Base-by-base conservation (phyloP, 2,888 invertebrate genomes). In the Papilio protenor region DNA sequence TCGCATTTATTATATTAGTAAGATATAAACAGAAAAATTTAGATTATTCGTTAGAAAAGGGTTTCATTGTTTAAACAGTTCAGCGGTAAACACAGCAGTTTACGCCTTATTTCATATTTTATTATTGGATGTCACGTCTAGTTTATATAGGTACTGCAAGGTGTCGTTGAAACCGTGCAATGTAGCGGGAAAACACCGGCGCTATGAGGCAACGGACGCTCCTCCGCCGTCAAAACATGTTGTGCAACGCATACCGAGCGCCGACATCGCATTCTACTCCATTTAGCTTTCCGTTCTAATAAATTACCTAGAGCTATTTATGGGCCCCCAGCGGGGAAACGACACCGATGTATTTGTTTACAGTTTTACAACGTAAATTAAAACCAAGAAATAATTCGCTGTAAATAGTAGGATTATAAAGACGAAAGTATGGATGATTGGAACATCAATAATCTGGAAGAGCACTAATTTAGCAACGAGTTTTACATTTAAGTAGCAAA, bases 181-280 rank as follows among this genome's bases (percentile, higher is more conserved):
- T 45, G 77, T 80, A 76, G 79, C 78, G 79, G 80, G 79, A 79
- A 79, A 81, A 81, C 79, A 75, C 55, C 64, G 75, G 45, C 55
- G 47, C 33, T 72, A 72, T 78, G 78, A 78, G 55, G 75, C 75
- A 78, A 75, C 75, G 61, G 71, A 82, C 83, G 84, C 85, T 85
- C 83, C 85, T 83, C 81, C 81, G 86, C 86, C 90, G 90, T 91
- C 91, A 92, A 90, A 91, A 92, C 90, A 91, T 82, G 87, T 92
- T 92, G 88, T 89, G 90, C 89, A 93, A 93, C 88, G 81, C 84
- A 87, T 87, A 72, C 78, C 75, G 71, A 72, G 64, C 75, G 66
- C 71, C 47, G 73, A 52, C 73, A 75, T 89, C 88, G 88, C 91
- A 91, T 92, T 92, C 90, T 89, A 80, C 82, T 75, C 70, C 71